Conservation (phyloP, 2,797 vertebrate genomes). For the Enteromius thamalakanensis region DNA sequence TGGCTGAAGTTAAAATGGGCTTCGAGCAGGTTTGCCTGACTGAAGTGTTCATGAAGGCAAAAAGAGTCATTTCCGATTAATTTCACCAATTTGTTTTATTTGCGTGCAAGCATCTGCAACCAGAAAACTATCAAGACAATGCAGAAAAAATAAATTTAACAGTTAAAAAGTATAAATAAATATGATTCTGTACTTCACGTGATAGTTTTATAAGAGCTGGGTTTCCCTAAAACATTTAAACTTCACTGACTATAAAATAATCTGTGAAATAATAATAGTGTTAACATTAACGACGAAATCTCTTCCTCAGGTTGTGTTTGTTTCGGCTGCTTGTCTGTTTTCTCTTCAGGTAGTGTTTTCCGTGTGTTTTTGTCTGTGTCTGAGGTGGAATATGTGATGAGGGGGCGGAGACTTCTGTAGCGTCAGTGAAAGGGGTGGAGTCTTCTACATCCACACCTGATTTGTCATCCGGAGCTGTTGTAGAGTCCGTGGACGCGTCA, state of each 20-base stretch:
- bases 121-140: background rate
- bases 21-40: background rate
- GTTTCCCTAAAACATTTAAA: background rate
- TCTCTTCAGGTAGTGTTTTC: slow-evolving; percentile 47
- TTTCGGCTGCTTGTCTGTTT: background rate
- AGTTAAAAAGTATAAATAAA: background rate
- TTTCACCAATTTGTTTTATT: background rate
- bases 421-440: background rate
- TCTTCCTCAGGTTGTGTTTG: slow-evolving; percentile 78
- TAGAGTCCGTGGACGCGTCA: background rate
- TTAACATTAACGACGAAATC: slow-evolving; percentile 73
- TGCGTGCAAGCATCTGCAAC: background rate
- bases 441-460: background rate
- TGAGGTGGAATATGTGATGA: background rate
- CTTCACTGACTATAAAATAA: too few species aligned
- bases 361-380: slow-evolving; percentile 64
- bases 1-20: background rate
- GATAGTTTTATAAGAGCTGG: background rate
- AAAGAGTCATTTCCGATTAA: background rate
- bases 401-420: background rate
- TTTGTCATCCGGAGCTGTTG: background rate
- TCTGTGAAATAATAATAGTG: too few species aligned
- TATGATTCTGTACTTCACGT: background rate
- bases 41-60: background rate
- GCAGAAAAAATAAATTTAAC: background rate